Evolutionary conservation across 2,888 invertebrate species (phyloP), one percentile per base, ranked within the genome.

Genomic region (Mesopsocus fuscifrons): DNA sequence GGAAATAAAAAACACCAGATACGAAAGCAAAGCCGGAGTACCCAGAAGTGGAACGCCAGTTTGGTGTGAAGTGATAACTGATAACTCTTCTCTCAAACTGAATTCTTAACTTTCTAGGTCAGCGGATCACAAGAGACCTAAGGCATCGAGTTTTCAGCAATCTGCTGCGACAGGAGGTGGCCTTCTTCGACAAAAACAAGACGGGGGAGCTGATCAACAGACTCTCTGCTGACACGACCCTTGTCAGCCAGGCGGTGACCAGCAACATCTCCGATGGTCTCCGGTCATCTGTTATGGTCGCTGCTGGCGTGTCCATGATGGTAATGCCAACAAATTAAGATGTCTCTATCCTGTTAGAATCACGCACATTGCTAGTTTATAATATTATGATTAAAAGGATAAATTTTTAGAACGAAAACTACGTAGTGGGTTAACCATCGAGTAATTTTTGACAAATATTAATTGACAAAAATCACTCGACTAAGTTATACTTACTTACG

Each of bases 221-320:
- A 47, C 50, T 64, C 20, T 82, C 84, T 34, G 79, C 89, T 6
- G 97, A 97, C 57, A 83, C 94, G 0, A 78, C 83, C 49, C 66
- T 94, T 13, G 89, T 97, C 4, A 91, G 94, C 4, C 77, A 84
- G 46, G 83, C 92, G 30, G 69, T 97, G 1, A 94, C 92, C 43
- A 80, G 77, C 57, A 97, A 97, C 63, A 72, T 97, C 45, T 91
- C 92, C 2, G 95, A 97, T 64, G 97, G 97, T 0, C 61, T 95
- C 17, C 66, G 97, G 38, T 84, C 92, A 0, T 58, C 77, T 2
- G 77, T 89, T 46, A 89, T 91, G 77, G 82, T 85, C 6, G 60
- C 74, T 20, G 84, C 83, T 34, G 91, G 94, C 1, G 77, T 88
- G 30, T 78, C 82, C 20, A 91, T 97, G 85, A 95, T 95, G 95